Conservation (phyloP, 1,140 invertebrate genomes). For the Helicorthomorpha holstii region DNA sequence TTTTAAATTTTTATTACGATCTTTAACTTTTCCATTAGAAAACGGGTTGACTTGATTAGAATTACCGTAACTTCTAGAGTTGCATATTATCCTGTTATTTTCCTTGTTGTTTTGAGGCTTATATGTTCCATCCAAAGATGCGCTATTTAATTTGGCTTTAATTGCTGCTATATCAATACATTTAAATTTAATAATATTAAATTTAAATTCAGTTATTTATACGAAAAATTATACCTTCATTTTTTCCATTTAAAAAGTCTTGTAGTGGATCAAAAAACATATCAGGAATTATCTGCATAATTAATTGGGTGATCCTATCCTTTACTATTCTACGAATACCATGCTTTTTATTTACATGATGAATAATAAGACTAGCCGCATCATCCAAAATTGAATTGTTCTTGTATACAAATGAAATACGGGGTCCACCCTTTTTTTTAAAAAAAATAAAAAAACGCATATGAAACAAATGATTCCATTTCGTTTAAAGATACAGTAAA, state of each 20-base stretch:
- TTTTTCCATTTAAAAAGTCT: conserved; percentile 87
- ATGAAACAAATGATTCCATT: neutral
- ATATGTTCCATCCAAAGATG: neutral
- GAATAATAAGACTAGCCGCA: conserved; percentile 85
- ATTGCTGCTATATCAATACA: no score
- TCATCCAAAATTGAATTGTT: conserved; percentile 80
- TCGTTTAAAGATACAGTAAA: no score
- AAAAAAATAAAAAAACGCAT: conserved; percentile 28
- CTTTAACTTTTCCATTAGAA: neutral
- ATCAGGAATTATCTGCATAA: conserved; percentile 84
- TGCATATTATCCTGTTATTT: neutral
- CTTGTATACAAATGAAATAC: conserved; percentile 56
- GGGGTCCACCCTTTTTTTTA: conserved; percentile 58
- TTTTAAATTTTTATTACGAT: neutral
- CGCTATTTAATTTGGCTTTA: no score
- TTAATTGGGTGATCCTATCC: conserved; percentile 75
- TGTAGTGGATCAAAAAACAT: conserved; percentile 78
- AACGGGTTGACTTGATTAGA: neutral
- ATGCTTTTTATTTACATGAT: conserved; percentile 92
- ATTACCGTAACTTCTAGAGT: neutral
- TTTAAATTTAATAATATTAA: neutral
- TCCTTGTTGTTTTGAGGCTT: neutral
- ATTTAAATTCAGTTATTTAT: neutral
- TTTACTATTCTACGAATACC: conserved; percentile 95
- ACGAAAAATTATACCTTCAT: conserved; percentile 53